Evolutionary conservation across 2,797 vertebrate species (phyloP).

Genomic region (Meda fulgida): DNA sequence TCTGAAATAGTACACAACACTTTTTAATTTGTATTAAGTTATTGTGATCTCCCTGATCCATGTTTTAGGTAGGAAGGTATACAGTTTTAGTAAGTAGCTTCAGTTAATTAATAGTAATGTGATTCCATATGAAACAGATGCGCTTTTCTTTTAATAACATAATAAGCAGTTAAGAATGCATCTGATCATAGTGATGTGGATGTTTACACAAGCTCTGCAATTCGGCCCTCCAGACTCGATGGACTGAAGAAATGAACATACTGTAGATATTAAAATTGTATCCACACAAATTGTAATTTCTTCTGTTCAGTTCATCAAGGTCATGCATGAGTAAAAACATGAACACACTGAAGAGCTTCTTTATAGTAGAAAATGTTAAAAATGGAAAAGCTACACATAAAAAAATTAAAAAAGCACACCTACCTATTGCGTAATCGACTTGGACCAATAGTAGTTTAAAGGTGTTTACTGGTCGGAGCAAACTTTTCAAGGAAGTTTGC

Average conservation of each 20-base stretch:
- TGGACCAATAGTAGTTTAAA: neutral
- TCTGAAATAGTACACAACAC: neutral
- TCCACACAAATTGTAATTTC: neutral
- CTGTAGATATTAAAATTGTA: neutral
- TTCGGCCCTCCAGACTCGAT: neutral
- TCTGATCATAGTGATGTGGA: no score
- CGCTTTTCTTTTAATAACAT: neutral
- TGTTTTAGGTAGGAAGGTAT: neutral
- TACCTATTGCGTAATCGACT: neutral
- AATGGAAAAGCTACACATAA: no score
- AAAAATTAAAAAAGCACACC: neutral
- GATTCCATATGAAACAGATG: neutral
- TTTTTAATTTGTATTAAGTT: neutral
- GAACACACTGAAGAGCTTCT: neutral
- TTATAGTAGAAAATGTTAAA: neutral
- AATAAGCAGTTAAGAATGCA: neutral
- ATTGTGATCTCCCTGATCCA: neutral
- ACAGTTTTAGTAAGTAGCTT: neutral
- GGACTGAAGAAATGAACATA: no score
- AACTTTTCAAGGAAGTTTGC: neutral
- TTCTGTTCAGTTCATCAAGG: neutral
- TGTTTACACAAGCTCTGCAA: neutral
- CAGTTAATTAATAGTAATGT: neutral
- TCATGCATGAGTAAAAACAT: neutral
- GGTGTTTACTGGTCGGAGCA: neutral